Conservation (phyloP, 2,113 vertebrate genomes). For the Benitochromis conjunctus region DNA sequence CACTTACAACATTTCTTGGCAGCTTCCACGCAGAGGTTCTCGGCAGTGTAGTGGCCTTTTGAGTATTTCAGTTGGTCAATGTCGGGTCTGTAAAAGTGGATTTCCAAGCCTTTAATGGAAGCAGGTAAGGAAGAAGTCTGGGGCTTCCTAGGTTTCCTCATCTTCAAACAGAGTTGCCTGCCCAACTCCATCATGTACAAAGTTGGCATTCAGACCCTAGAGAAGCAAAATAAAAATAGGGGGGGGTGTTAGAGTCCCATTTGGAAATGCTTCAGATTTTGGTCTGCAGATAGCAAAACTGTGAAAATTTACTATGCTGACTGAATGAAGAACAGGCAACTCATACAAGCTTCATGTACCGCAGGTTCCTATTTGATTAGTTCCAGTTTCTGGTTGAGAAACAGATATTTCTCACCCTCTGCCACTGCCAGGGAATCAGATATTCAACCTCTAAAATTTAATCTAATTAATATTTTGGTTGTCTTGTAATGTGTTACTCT, state of each 20-base stretch:
- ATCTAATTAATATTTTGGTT: not conserved
- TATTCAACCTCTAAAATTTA: not conserved
- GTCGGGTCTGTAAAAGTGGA: conserved; percentile 83
- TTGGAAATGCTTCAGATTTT: not conserved
- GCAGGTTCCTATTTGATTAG: not conserved
- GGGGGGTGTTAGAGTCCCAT: not conserved
- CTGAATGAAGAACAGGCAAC: not conserved
- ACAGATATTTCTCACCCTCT: not conserved
- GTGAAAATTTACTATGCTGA: not conserved
- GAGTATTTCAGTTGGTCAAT: conserved; percentile 71
- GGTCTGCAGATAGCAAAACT: not conserved
- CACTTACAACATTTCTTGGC: conserved; percentile 89
- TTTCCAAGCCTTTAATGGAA: conserved; percentile 78
- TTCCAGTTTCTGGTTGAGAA: not conserved
- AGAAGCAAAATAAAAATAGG: not conserved
- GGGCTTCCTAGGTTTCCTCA: conserved; percentile 80
- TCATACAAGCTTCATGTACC: not conserved
- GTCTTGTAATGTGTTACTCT: not conserved
- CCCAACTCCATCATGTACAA: conserved; percentile 81
- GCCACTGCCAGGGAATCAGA: not conserved
- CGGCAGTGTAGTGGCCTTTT: conserved; percentile 79
- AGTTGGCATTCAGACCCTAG: conserved; percentile 83
- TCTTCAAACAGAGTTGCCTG: conserved; percentile 96
- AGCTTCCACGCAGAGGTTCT: conserved; percentile 85
- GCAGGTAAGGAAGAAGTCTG: conserved; percentile 70